Evolutionary conservation across 2,888 invertebrate genomes (phyloP).

Genomic region (Automeris io): DNA sequence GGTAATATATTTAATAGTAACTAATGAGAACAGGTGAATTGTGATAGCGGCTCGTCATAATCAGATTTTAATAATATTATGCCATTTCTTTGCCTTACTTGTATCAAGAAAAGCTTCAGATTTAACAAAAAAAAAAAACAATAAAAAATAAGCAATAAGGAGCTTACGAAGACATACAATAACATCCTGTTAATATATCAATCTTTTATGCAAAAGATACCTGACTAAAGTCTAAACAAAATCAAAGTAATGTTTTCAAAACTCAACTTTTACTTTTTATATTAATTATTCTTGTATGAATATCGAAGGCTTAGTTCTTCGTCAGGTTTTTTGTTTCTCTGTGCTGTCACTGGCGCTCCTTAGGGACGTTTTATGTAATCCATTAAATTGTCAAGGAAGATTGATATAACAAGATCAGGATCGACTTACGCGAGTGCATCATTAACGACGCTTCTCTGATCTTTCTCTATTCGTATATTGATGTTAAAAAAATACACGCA

Average conservation of each 20-base stretch:
- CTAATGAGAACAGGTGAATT: too few species aligned
- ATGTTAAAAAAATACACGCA: not conserved
- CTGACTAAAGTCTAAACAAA: conserved; percentile 7
- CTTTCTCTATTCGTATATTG: conserved; percentile 17
- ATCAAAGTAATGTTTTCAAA: conserved; percentile 9
- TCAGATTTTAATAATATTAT: too few species aligned
- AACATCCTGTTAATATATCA: too few species aligned
- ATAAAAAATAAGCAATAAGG: too few species aligned
- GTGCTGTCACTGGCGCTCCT: conserved; percentile 27
- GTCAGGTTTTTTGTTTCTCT: conserved; percentile 24
- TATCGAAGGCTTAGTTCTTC: not conserved
- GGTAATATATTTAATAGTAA: too few species aligned
- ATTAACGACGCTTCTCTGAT: conserved; percentile 38
- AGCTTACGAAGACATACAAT: too few species aligned
- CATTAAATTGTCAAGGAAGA: conserved; percentile 70
- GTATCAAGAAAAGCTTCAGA: too few species aligned
- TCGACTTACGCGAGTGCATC: conserved; percentile 61
- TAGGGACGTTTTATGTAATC: conserved; percentile 55
- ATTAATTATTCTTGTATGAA: not conserved
- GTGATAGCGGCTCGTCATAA: too few species aligned
- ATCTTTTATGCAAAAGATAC: too few species aligned
- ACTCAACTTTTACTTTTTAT: conserved; percentile 1
- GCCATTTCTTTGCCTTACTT: too few species aligned
- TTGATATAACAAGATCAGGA: conserved; percentile 63
- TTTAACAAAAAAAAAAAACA: too few species aligned